Percentiles rank a stretch among this genome's conserved stretches.
These are phyloP conservation scores for Centropus unirufus DNA, from an alignment of 2,113 vertebrate genomes.

Conservation along the genomic window DNA sequence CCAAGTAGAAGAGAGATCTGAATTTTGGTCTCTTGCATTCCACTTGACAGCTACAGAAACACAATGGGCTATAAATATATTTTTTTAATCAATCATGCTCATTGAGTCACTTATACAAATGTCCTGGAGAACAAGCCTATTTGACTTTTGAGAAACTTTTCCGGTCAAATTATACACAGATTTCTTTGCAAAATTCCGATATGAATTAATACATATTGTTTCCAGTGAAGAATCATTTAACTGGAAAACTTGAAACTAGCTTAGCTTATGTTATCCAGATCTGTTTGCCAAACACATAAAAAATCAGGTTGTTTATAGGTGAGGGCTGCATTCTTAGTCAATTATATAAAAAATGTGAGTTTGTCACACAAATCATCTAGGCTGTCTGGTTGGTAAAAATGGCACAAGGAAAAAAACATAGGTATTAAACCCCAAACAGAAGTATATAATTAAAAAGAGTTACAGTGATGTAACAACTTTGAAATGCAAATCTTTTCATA, in stretches of 20 bases:
- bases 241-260: not conserved
- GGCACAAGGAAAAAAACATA: not conserved
- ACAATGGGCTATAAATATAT: not conserved
- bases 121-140: not conserved
- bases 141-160: not conserved
- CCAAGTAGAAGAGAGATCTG: not conserved
- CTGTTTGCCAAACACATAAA: not conserved
- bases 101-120: not conserved
- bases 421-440: not conserved
- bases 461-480: not conserved
- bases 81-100: not conserved
- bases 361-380: not conserved
- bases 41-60: not conserved
- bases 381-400: not conserved
- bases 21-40: not conserved
- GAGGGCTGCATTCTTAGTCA: not conserved
- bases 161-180: not conserved
- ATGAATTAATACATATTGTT: too few species aligned
- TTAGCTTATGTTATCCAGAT: not conserved
- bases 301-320: not conserved
- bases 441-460: not conserved
- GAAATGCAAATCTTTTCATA: not conserved
- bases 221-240: not conserved
- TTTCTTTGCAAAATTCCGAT: not conserved
- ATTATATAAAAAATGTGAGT: not conserved